Evolutionary conservation across 1,140 invertebrate genomes (phyloP), one percentile per base, ranked within the genome.

Genomic region (Zophobas morio): DNA sequence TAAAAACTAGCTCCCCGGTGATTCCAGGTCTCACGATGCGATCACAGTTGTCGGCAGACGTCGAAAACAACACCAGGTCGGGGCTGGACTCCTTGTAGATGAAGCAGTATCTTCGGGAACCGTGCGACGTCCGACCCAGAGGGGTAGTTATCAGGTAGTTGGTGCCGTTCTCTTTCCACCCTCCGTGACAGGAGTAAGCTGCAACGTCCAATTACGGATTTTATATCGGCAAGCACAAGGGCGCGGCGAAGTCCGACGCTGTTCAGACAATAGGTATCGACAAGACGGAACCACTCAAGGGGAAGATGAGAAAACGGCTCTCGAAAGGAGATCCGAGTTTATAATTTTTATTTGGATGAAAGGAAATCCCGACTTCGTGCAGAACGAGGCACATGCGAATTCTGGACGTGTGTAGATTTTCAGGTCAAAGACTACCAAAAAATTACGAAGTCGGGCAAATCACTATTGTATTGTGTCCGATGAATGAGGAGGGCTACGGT

Each of bases 171-270:
- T 93, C 92, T 51, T 89, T 88, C 94, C 94, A 96, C 78, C 91
- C 90, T 77, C 94, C 95, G 84, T 96, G 94, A 87, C 95, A 96
- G 1, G 93, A 94, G 87, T 96, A 96, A 80, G 93, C 95, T 96
- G 87, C 3, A 88, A 87, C 34, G 39, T 57, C 34, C 54, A 35
- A 35, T 57, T 35, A 35, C 3, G 54, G 42, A 54, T 1, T 54
- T 54, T 20, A 54, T 34, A 54, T 20, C 20, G 33, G 3, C 49
- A 32, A 51, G 49, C 49, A 51, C 49, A 6, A 51, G 49, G 49
- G 49, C 35, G 53, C n/a, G 35, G 35, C 53, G 33, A 54, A 54
- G 49, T 51, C 33, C 5, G 49, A 51, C 33, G 49, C 49, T 51
- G 49, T 51, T 51, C 49, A 6, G 20, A 20, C 1, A 51, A 51